phyloP scores from a whole-genome alignment of 2,888 invertebrate species.

The Limnephilus rhombicus region DNA sequence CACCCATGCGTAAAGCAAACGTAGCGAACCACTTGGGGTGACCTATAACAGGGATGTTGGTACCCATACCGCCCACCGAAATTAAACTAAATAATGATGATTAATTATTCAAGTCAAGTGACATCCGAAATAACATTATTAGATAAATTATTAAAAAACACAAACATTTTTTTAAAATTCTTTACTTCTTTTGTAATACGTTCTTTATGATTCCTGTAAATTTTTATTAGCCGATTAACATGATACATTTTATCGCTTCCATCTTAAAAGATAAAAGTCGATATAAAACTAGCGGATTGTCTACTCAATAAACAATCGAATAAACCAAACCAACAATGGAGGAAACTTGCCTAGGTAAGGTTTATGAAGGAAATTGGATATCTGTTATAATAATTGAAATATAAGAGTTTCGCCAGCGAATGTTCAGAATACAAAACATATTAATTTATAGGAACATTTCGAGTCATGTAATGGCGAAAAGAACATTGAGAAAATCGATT shows the following conservation, averaged over 20 bases:
- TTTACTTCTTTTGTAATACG: neutral
- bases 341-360: neutral
- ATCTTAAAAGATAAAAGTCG: slow-evolving; percentile 1
- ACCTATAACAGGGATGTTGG: too few relatives aligned
- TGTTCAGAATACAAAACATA: neutral
- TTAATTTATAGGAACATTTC: neutral
- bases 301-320: neutral
- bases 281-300: neutral
- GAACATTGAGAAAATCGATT: neutral
- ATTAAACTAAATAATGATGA: neutral
- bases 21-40: too few relatives aligned
- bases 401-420: neutral
- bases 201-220: neutral
- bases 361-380: neutral
- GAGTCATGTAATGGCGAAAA: neutral
- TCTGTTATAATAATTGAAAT: neutral
- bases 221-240: neutral
- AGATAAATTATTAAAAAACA: neutral
- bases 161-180: neutral
- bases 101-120: neutral
- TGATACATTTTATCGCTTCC: neutral
- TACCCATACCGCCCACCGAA: too few relatives aligned
- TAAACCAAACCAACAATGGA: neutral
- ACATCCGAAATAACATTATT: neutral
- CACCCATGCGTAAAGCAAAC: too few relatives aligned